phyloP scores from a whole-genome alignment of 2,888 invertebrate genomes.

The Hypsopygia costalis region DNA sequence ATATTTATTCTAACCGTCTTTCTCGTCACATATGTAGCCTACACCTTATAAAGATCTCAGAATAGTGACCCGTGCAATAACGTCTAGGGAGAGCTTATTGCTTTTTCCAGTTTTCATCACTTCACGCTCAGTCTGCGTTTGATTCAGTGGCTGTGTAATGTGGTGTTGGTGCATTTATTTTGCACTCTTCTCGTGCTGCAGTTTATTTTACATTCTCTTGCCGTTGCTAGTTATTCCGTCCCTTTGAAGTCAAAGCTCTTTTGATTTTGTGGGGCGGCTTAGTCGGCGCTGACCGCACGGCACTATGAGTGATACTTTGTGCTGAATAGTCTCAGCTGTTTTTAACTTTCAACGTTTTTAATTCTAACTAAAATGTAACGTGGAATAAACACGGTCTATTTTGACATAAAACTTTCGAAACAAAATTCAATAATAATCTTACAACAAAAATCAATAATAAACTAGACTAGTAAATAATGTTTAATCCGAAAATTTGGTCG shows the following conservation, averaged over 20 bases:
- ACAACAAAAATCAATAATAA: too few relatives aligned
- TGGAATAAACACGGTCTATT: background rate
- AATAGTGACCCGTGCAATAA: conserved; percentile 54
- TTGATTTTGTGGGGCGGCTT: conserved; percentile 59
- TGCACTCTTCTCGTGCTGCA: conserved; percentile 58
- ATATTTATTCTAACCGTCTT: too few relatives aligned
- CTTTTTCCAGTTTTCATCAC: conserved; percentile 77
- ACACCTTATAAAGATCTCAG: conserved; percentile 42
- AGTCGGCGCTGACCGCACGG: conserved; percentile 60
- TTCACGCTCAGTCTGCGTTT: conserved; percentile 75
- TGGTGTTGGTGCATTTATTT: conserved; percentile 76
- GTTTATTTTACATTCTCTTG: conserved; percentile 39
- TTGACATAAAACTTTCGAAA: too few relatives aligned
- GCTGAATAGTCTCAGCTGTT: conserved; percentile 41
- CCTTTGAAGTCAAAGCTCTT: conserved; percentile 77
- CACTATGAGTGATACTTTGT: conserved; percentile 62
- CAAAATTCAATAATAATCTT: too few relatives aligned
- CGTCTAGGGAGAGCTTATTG: conserved; percentile 53
- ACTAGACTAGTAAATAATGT: too few relatives aligned
- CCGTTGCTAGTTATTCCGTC: conserved; percentile 64
- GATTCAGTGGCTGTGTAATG: conserved; percentile 78
- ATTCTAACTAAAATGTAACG: conserved; percentile 3
- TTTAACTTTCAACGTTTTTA: conserved; percentile 1
- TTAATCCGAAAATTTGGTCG: too few relatives aligned
- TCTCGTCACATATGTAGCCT: too few relatives aligned